phyloP scores from a whole-genome alignment of 2,888 invertebrate species.

The Aphodius sticticus region DNA sequence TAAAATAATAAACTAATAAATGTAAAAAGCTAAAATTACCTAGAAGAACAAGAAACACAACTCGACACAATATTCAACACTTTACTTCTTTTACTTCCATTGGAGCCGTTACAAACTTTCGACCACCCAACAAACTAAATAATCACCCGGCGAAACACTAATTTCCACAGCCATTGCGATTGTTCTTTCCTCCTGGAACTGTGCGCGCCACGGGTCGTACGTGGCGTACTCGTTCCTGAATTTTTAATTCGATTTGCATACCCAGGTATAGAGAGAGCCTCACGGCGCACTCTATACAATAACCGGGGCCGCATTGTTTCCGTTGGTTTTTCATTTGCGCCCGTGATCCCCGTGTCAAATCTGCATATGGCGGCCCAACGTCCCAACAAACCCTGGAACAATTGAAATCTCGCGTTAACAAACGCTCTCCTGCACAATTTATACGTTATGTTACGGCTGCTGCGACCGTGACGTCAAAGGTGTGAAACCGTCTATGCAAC shows the following conservation, averaged over 20 bases:
- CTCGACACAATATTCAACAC: no score
- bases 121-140: neutral
- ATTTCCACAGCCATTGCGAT: constrained; percentile 12
- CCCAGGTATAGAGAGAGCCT: constrained; percentile 47
- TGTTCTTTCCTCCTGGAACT: constrained; percentile 6
- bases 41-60: no score
- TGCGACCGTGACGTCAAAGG: neutral
- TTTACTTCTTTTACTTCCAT: neutral
- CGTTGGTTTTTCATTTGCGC: constrained; percentile 50
- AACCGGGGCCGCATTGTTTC: constrained; percentile 51
- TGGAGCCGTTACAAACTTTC: neutral
- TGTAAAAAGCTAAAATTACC: no score
- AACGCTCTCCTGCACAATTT: neutral
- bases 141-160: constrained; percentile 7
- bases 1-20: no score
- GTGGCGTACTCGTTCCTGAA: neutral
- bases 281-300: constrained; percentile 11
- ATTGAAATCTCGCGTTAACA: constrained; percentile 14
- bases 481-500: neutral
- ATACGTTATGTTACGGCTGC: constrained; percentile 5
- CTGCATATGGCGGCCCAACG: constrained; percentile 51
- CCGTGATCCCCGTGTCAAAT: constrained; percentile 56
- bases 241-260: constrained; percentile 55
- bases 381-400: constrained; percentile 26
- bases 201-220: neutral